A percentile compares a stretch with the other conserved stretches of the same genome.
Evolutionary conservation across 30 jellyfish, hydroid and myxozoan genomes (phyloP).

Genomic region (Aurelia aurita): DNA sequence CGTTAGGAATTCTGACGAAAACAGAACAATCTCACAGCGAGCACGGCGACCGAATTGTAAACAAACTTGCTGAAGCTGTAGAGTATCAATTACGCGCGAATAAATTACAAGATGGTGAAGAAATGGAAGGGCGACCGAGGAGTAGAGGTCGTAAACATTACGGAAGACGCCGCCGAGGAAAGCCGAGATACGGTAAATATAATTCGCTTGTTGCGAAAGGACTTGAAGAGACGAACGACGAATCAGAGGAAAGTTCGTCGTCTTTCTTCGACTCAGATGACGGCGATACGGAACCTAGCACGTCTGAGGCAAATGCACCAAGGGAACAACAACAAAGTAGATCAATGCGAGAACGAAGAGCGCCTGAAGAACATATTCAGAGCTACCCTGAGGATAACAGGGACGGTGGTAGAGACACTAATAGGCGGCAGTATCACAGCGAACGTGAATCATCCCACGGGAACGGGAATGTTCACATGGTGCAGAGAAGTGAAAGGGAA

Average conservation of each 20-base stretch:
- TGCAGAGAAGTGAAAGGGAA: too few species aligned
- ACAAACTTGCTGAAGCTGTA: constrained; percentile 83
- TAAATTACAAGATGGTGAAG: background rate
- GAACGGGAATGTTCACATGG: too few species aligned
- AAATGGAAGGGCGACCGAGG: background rate
- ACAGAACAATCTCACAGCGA: constrained; percentile 12
- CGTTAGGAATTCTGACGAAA: constrained; percentile 62
- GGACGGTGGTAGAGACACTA: too few species aligned
- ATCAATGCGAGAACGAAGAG: background rate
- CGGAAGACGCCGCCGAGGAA: constrained; percentile 20
- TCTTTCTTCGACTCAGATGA: background rate
- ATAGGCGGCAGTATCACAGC: too few species aligned
- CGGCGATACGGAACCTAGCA: constrained; percentile 8
- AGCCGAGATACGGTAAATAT: constrained; percentile 44
- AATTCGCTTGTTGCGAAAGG: constrained; percentile 88
- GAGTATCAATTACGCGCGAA: constrained; percentile 40
- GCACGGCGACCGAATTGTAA: constrained; percentile 79
- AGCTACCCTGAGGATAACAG: background rate
- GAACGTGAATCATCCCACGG: too few species aligned
- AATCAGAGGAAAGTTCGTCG: constrained; percentile 16
- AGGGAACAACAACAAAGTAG: background rate
- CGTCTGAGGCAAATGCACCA: background rate
- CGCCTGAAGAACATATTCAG: background rate
- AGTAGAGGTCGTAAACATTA: background rate
- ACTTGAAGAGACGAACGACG: constrained; percentile 63